Evolutionary conservation across 1,140 invertebrate species (phyloP).

Genomic region (Euborellia annulipes): DNA sequence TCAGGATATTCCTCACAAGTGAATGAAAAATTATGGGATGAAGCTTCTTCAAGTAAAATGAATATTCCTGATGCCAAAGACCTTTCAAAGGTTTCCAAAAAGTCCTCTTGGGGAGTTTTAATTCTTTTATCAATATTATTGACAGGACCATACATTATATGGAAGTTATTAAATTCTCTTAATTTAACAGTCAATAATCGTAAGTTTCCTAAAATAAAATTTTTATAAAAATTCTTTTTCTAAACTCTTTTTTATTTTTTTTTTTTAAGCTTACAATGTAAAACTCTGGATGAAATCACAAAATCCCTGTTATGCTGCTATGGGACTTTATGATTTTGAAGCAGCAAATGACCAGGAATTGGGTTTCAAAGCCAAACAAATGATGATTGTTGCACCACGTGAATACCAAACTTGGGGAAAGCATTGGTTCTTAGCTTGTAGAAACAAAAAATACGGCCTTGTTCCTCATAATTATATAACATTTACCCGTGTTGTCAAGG

Average conservation of each 20-base stretch:
- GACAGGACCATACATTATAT: constrained; percentile 81
- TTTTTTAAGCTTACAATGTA: constrained; percentile 31
- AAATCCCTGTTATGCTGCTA: constrained; percentile 49
- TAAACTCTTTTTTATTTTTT: constrained; percentile 20
- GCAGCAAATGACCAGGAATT: constrained; percentile 58
- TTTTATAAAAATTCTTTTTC: constrained; percentile 3
- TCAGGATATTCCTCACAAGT: not conserved
- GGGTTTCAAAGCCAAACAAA: constrained; percentile 56
- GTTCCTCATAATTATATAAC: constrained; percentile 70
- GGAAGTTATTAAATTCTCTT: constrained; percentile 56
- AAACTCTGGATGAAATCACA: constrained; percentile 44
- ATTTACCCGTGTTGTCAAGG: constrained; percentile 17
- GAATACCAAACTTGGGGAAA: constrained; percentile 39
- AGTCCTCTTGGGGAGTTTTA: too few species aligned
- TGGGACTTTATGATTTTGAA: constrained; percentile 60
- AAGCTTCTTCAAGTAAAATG: constrained; percentile 18
- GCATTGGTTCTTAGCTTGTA: constrained; percentile 55
- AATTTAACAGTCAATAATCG: constrained; percentile 34
- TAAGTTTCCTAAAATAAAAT: constrained; percentile 17
- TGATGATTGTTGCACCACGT: constrained; percentile 65
- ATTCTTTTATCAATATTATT: constrained; percentile 75
- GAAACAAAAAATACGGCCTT: constrained; percentile 51
- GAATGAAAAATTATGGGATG: constrained; percentile 24
- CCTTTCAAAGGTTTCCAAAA: constrained; percentile 28
- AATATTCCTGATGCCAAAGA: constrained; percentile 28